Percentiles rank a stretch among this genome's conserved stretches.
Evolutionary conservation across 2,797 vertebrate species (phyloP).

Genomic region (Acanthurus leucopareius): DNA sequence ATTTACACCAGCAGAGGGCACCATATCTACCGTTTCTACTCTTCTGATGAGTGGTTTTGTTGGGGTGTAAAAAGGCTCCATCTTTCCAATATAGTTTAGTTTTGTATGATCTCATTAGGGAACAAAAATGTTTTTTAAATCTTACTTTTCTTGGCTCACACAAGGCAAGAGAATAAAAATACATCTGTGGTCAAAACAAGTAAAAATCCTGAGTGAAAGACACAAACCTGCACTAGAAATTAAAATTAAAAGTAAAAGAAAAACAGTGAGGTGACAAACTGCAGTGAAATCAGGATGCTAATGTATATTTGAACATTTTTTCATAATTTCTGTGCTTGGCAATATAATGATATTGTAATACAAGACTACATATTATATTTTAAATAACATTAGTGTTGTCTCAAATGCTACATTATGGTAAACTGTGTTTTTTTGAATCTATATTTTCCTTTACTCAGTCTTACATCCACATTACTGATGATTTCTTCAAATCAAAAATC

Average conservation of each 20-base stretch:
- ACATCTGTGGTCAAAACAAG: neutral
- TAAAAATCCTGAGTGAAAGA: neutral
- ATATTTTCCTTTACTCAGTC: too few species aligned
- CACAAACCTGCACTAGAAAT: too few species aligned
- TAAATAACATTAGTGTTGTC: too few species aligned
- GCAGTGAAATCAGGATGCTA: neutral
- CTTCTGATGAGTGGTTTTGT: neutral
- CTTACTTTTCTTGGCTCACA: neutral
- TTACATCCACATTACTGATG: too few species aligned
- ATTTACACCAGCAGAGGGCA: constrained; percentile 47
- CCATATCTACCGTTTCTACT: neutral
- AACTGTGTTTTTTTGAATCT: too few species aligned
- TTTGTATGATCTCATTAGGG: neutral
- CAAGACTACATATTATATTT: too few species aligned
- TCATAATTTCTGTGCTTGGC: too few species aligned
- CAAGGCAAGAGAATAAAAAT: neutral
- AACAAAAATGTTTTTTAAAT: too few species aligned
- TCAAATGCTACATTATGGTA: too few species aligned
- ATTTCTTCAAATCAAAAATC: too few species aligned
- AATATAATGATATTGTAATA: too few species aligned
- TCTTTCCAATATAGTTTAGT: neutral
- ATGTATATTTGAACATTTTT: neutral
- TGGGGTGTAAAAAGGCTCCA: neutral
- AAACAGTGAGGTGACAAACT: neutral
- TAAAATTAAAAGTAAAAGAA: too few species aligned